Conservation (phyloP, 2,113 vertebrate genomes). For the Scytalopus superciliaris region DNA sequence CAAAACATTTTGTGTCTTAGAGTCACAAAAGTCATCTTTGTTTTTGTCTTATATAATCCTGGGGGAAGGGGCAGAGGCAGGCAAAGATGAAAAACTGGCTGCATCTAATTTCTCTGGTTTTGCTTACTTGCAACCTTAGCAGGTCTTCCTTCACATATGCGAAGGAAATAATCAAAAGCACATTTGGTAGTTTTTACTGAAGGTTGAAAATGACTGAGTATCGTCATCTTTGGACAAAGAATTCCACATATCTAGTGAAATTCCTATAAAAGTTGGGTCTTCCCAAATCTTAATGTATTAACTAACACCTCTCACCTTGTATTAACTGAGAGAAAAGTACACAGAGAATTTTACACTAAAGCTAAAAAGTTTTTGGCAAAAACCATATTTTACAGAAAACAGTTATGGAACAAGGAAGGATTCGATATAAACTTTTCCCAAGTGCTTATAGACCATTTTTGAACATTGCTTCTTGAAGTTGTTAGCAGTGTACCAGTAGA, state of each 20-base stretch:
- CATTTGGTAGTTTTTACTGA: background rate
- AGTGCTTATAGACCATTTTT: background rate
- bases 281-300: background rate
- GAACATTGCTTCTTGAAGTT: background rate
- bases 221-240: background rate
- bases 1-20: background rate
- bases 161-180: background rate
- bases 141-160: background rate
- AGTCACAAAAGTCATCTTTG: background rate
- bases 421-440: background rate
- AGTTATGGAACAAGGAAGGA: background rate
- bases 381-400: background rate
- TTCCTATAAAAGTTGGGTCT: background rate
- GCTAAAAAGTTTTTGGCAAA: background rate
- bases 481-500: background rate
- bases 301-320: background rate
- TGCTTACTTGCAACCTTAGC: background rate
- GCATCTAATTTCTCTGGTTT: background rate
- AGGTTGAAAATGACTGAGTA: background rate
- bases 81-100: background rate
- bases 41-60: background rate
- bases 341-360: background rate
- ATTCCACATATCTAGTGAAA: background rate
- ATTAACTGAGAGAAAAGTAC: background rate
- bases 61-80: background rate